Evolutionary conservation across 2,797 vertebrate genomes (phyloP).

Genomic region (Enteromius anoplus): DNA sequence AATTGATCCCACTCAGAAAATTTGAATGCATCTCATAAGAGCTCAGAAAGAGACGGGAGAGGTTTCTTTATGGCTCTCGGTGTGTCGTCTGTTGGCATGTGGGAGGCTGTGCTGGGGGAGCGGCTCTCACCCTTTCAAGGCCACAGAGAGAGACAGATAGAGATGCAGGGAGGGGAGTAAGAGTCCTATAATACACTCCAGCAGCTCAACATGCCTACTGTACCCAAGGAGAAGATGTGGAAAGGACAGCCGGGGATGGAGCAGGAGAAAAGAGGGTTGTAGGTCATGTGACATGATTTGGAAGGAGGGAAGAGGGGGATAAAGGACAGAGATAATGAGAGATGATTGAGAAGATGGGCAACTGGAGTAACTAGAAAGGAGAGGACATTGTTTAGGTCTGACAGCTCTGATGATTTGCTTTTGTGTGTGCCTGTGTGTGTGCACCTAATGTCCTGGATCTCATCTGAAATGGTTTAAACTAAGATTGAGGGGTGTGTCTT

Average conservation of each 20-base stretch:
- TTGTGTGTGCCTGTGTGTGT: constrained; percentile 27
- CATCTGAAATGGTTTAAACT: neutral
- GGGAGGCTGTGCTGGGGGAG: constrained; percentile 60
- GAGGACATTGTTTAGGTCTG: constrained; percentile 23
- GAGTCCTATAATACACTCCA: constrained; percentile 48
- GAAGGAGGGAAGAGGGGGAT: neutral
- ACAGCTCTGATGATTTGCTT: constrained; percentile 23
- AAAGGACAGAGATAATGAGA: constrained; percentile 17
- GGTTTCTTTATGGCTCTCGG: constrained; percentile 48
- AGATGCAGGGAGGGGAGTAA: constrained; percentile 35
- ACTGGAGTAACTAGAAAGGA: constrained; percentile 5
- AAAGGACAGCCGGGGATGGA: neutral
- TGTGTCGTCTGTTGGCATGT: constrained; percentile 56
- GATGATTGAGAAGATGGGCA: constrained; percentile 15
- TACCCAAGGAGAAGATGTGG: constrained; percentile 11
- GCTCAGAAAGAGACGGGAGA: neutral
- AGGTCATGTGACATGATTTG: constrained; percentile 21
- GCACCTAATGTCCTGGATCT: neutral
- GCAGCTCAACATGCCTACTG: constrained; percentile 27
- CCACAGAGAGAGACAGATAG: constrained; percentile 53
- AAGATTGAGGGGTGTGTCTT: neutral
- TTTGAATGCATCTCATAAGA: neutral
- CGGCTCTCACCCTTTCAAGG: constrained; percentile 72
- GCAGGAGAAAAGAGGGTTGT: constrained; percentile 10
- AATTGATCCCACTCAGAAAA: neutral